These are phyloP conservation scores for Ginglymostoma cirratum DNA, from an alignment of 2,113 vertebrate genomes.

Conservation along the genomic window DNA sequence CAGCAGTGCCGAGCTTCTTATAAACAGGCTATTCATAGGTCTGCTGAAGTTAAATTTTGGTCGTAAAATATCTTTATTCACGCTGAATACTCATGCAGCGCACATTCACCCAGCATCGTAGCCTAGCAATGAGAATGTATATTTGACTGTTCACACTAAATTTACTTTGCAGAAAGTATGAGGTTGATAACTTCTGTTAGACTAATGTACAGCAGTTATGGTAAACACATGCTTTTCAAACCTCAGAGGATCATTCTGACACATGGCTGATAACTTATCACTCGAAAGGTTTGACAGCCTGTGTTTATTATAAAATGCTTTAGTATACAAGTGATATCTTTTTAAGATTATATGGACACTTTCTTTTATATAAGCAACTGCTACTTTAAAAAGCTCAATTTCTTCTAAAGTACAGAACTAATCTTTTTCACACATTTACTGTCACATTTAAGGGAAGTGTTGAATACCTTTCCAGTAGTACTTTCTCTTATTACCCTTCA, in stretches of 20 bases:
- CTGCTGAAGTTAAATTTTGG: not conserved
- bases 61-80: not conserved
- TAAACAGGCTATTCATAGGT: not conserved
- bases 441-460: not conserved
- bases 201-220: constrained; percentile 71
- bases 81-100: not conserved
- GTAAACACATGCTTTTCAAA: constrained; percentile 77
- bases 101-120: not conserved
- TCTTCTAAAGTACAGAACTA: constrained; percentile 1
- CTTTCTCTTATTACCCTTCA: not conserved
- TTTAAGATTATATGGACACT: constrained; percentile 31
- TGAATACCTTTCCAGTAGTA: not conserved
- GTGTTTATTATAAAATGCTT: constrained; percentile 48
- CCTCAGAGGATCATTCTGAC: constrained; percentile 76
- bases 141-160: constrained; percentile 33
- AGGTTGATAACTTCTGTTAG: constrained; percentile 36
- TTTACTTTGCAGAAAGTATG: constrained; percentile 31
- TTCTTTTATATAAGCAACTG: constrained; percentile 36
- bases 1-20: not conserved
- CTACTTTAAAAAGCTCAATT: constrained; percentile 27
- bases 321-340: constrained; percentile 35
- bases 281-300: constrained; percentile 78
- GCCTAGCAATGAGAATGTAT: not conserved
- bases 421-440: constrained; percentile 16
- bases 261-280: constrained; percentile 77